Evolutionary conservation across 2,797 vertebrate genomes (phyloP), one percentile per base, ranked within the genome.

Genomic region (Distichodus sexfasciatus): DNA sequence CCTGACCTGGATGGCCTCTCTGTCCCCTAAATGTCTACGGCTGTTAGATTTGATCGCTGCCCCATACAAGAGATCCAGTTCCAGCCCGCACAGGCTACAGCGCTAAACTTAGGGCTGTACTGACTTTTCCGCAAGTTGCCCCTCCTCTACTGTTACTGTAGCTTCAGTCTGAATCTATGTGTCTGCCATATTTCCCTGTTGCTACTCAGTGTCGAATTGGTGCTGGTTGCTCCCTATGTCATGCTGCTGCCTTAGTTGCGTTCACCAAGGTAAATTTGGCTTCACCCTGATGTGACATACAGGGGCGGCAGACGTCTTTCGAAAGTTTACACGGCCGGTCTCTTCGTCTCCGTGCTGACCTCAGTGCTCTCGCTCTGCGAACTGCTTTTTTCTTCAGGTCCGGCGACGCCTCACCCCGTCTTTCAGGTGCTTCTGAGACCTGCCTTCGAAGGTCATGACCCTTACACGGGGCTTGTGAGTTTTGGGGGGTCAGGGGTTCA

Each of bases 291-390:
- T 3, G 17, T 72, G 61, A n/a, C 55, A 54, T 38, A 48, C 36
- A 31, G 28, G 7, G 69, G 69, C 75, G 67, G 77, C 79, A 68
- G 80, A 78, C 60, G 57, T 77, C 59, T 76, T 59, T 84, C n/a
- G n/a, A 72, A 85, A 77, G 88, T 90, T 91, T 90, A 89, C 87
- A 88, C 76, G 70, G 75, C 44, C 71, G 51, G 84, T 31, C 51
- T 66, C 67, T 71, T 50, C 53, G 59, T 60, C 75, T 64, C 67
- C 65, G 62, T 76, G 77, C 79, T 81, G 64, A 80, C 78, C 62
- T 81, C 60, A 54, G 21, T 69, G 70, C 61, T 66, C 77, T 70
- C 72, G 73, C 69, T 76, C 76, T 50, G 59, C 58, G 38, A 77
- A 77, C 76, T 57, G 65, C 65, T 75, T 66, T 69, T 72, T 58